A percentile compares a stretch with the other conserved stretches of the same genome.
Evolutionary conservation across 2,888 invertebrate species (phyloP).

Genomic region (Orchesella flavescens): DNA sequence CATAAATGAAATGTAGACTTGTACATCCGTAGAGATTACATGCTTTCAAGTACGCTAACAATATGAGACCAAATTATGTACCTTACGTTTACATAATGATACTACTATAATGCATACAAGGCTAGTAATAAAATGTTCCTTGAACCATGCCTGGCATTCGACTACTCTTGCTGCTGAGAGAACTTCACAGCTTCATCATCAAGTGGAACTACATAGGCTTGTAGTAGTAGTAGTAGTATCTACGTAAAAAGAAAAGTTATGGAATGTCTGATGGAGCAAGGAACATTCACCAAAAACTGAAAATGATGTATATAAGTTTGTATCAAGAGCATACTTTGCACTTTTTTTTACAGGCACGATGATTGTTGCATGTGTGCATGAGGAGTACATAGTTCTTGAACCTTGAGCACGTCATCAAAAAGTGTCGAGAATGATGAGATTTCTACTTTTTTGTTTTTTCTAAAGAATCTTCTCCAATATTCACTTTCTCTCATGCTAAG

Average conservation of each 20-base stretch:
- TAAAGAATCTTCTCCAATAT: constrained; percentile 29
- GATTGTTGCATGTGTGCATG: no score
- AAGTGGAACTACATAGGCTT: background rate
- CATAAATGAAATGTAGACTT: no score
- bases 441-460: constrained; percentile 22
- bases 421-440: constrained; percentile 16
- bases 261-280: background rate
- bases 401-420: background rate
- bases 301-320: background rate
- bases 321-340: background rate
- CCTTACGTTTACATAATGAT: no score
- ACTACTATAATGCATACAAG: background rate
- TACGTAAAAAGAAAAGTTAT: constrained; percentile 1
- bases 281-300: no score
- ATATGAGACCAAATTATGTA: no score
- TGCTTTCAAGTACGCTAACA: no score
- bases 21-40: no score
- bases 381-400: constrained; percentile 24
- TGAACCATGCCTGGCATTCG: constrained; percentile 51
- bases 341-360: no score
- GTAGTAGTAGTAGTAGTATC: no score
- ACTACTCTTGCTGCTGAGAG: constrained; percentile 30
- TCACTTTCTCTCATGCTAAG: constrained; percentile 46
- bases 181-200: constrained; percentile 27
- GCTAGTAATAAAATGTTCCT: constrained; percentile 47